These are phyloP conservation scores for Hypolimnas misippus DNA, from an alignment of 2,888 invertebrate genomes.

Conservation along the genomic window DNA sequence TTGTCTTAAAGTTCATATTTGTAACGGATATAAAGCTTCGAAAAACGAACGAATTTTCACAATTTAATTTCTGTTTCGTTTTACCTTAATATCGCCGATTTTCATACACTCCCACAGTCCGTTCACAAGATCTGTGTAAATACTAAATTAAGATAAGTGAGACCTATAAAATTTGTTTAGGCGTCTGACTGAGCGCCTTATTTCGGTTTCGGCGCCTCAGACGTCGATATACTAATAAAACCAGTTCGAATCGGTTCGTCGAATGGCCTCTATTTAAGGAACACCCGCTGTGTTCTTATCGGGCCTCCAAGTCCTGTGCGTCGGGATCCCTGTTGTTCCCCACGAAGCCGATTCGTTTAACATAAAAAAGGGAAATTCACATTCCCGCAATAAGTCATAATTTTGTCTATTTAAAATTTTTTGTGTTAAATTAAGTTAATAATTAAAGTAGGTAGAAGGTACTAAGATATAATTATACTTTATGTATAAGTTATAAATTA, in stretches of 20 bases:
- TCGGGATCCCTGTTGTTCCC: conserved; percentile 40
- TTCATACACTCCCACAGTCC: conserved; percentile 7
- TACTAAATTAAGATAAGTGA: conserved; percentile 23
- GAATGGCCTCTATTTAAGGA: conserved; percentile 77
- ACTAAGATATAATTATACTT: background rate
- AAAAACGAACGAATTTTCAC: too few relatives aligned
- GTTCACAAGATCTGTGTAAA: conserved; percentile 11
- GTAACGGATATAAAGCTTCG: too few relatives aligned
- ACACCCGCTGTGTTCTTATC: conserved; percentile 67
- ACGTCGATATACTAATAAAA: conserved; percentile 57
- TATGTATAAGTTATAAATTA: background rate
- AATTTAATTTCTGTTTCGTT: too few relatives aligned
- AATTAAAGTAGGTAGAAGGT: background rate
- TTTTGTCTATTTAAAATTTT: conserved; percentile 15
- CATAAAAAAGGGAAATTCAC: conserved; percentile 16
- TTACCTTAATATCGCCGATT: too few relatives aligned
- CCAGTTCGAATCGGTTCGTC: conserved; percentile 72
- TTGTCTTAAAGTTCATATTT: too few relatives aligned
- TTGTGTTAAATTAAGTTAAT: background rate
- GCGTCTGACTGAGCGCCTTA: conserved; percentile 49
- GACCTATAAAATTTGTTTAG: conserved; percentile 54
- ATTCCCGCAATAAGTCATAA: conserved; percentile 25
- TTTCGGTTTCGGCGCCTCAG: conserved; percentile 62
- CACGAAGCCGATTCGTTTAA: conserved; percentile 34
- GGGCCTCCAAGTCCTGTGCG: conserved; percentile 54